phyloP scores from a whole-genome alignment of 2,888 invertebrate genomes.

The Phengaris alcon region DNA sequence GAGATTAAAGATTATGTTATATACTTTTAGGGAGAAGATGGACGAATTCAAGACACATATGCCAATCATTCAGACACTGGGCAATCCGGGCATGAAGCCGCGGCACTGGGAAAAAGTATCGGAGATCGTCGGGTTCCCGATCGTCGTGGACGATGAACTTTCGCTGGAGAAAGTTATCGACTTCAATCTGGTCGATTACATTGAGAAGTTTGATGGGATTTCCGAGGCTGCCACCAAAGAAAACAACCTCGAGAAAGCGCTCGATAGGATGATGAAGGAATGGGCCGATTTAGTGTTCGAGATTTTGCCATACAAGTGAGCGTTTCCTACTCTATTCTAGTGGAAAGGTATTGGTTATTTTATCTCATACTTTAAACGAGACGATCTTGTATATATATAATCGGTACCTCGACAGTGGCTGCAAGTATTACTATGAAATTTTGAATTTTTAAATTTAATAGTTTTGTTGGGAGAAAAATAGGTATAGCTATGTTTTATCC shows the following conservation, averaged over 20 bases:
- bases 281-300: constrained; percentile 91
- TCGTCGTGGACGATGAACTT: constrained; percentile 89
- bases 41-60: constrained; percentile 93
- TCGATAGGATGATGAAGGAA: constrained; percentile 93
- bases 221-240: constrained; percentile 98
- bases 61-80: constrained; percentile 95
- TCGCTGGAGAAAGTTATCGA: constrained; percentile 92
- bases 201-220: constrained; percentile 92
- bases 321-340: background rate
- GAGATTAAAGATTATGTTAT: background rate
- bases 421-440: too few relatives aligned
- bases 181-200: constrained; percentile 92
- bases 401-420: too few relatives aligned
- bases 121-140: constrained; percentile 95
- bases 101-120: constrained; percentile 97
- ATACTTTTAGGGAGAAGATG: constrained; percentile 75
- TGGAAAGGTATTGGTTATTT: too few relatives aligned
- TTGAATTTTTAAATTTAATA: too few relatives aligned
- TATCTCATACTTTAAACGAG: too few relatives aligned
- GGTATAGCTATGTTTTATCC: too few relatives aligned
- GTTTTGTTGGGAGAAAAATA: too few relatives aligned
- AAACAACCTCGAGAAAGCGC: constrained; percentile 92
- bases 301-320: constrained; percentile 84
- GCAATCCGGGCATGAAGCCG: constrained; percentile 95
- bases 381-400: too few relatives aligned